Evolutionary conservation across 2,113 vertebrate species (phyloP).

Genomic region (Odontesthes bonariensis): DNA sequence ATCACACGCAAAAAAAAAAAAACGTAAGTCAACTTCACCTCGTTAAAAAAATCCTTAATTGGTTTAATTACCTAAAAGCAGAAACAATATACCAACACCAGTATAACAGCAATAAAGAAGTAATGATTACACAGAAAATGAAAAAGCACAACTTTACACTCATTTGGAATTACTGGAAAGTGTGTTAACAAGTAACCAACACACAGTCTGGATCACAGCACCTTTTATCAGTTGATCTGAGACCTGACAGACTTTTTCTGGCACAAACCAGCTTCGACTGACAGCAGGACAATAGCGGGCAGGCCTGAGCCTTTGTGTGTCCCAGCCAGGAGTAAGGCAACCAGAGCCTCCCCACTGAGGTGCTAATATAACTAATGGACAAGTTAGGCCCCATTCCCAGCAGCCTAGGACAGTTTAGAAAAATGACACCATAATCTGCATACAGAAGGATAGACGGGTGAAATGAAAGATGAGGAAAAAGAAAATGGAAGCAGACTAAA

Average conservation of each 20-base stretch:
- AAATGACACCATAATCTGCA: slow-evolving; percentile 59
- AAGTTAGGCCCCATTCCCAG: slow-evolving; percentile 55
- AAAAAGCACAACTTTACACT: background rate
- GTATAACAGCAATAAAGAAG: background rate
- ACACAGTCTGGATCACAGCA: slow-evolving; percentile 31
- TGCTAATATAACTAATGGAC: slow-evolving; percentile 77
- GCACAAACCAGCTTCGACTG: slow-evolving; percentile 53
- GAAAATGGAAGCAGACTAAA: slow-evolving; percentile 18
- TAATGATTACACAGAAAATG: background rate
- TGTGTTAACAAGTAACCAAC: slow-evolving; percentile 43
- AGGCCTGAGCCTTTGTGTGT: slow-evolving; percentile 65
- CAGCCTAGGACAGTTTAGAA: slow-evolving; percentile 64
- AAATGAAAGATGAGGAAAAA: slow-evolving; percentile 30
- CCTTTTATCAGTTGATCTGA: slow-evolving; percentile 55
- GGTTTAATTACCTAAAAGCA: background rate
- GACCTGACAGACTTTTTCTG: slow-evolving; percentile 40
- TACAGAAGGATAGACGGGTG: slow-evolving; percentile 20
- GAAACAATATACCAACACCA: background rate
- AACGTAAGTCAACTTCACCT: too few species aligned
- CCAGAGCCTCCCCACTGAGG: slow-evolving; percentile 69
- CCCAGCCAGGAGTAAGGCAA: slow-evolving; percentile 42
- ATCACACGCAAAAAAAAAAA: too few species aligned
- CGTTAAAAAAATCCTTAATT: too few species aligned
- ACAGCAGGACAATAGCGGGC: slow-evolving; percentile 65
- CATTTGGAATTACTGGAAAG: slow-evolving; percentile 1